Percentiles rank a stretch among this genome's conserved stretches.
phyloP scores from a whole-genome alignment of 2,888 invertebrate genomes.

The Parochlus steinenii region DNA sequence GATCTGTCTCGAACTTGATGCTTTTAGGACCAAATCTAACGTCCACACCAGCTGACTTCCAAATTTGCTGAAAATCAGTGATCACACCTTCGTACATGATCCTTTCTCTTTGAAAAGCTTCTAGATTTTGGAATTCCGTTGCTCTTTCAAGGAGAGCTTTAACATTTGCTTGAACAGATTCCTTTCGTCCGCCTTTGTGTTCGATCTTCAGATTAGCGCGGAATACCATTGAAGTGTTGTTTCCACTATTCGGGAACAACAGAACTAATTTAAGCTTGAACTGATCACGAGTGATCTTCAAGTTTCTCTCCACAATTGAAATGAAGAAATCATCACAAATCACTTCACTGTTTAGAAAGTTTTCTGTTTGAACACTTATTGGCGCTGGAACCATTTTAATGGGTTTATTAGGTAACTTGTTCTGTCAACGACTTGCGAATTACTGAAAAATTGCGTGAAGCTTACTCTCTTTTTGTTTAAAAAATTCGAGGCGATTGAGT shows the following conservation, averaged over 20 bases:
- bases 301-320: background rate
- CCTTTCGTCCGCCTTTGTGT: background rate
- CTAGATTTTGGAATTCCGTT: background rate
- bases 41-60: background rate
- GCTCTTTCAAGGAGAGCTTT: background rate
- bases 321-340: background rate
- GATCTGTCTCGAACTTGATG: background rate
- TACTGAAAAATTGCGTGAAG: no score
- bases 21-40: background rate
- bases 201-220: constrained; percentile 1
- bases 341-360: background rate
- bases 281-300: background rate
- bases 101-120: background rate
- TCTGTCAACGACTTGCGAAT: no score
- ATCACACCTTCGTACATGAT: background rate
- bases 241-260: background rate
- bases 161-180: background rate
- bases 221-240: background rate
- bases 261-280: constrained; percentile 3
- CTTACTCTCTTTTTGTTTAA: no score
- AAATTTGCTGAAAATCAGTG: background rate
- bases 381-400: no score
- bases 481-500: no score
- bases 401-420: no score
- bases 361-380: no score